Evolutionary conservation across 64 coral and sea anemone genomes (phyloP), one percentile per base, ranked within the genome.

Genomic region (Stichodactyla helianthus): DNA sequence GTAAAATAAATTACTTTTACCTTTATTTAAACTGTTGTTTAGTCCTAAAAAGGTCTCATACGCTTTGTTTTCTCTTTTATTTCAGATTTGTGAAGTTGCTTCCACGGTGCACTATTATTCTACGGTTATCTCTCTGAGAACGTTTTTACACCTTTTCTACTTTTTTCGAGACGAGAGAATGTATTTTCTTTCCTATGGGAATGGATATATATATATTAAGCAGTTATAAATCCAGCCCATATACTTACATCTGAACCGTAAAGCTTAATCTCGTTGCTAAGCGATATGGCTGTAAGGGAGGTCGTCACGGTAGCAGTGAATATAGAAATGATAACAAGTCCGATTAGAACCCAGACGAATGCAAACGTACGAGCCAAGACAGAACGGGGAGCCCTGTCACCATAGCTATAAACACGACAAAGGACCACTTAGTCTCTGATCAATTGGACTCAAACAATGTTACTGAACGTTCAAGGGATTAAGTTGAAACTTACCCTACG

Each of bases 221-320:
- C 0, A 44, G 35, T 44, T 31, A 31, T 31, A 31, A 31, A 31
- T 31, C 4, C 35, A 44, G 35, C 35, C 35, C 35, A 44, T 44
- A 7, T 81, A 54, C 93, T 95, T 86, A 99, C 97, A 50, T 99
- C 97, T 76, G 97, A 95, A 60, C 97, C 97, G 59, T 99, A 99
- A 9, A 99, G 93, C 35, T 95, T 99, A 85, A 99, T 93, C 59
- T 99, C 97, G 85, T 99, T 99, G 82, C 93, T 99, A 56, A 99
- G 93, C n/a, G 92, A 94, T 57, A 99, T 99, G 17, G 97, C 93
- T 15, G 97, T 99, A 16, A 99, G 77, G 7, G 93, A 95, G 15
- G 97, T 99, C 7, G 97, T 99, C 5, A 99, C 97, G 18, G 97
- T 99, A 6, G 97, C 97, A 9, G 97, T 99, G 20, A 99, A 99